Base-by-base conservation (phyloP, 2,888 invertebrate species). In the Autographa gamma region DNA sequence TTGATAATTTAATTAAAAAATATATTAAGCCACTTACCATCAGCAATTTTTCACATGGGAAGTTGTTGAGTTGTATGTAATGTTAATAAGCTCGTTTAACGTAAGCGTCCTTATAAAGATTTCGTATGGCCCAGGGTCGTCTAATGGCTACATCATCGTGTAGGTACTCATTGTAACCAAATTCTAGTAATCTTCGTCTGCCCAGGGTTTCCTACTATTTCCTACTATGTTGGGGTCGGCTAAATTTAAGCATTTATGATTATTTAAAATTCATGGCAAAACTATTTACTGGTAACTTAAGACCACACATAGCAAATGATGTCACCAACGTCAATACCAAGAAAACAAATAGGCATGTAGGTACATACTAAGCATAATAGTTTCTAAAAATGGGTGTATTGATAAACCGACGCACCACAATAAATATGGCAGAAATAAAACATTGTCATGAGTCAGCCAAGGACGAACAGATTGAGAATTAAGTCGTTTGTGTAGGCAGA, bases 401-500 rank as follows among this genome's bases (percentile, higher is more conserved):
- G 72, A 71, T 83, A 83, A 73, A 65, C 70, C 11, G 48, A 61
- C 74, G 69, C 65, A 73, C 72, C 60, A 60, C 74, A 71, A 78
- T 83, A 74, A 72, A 80, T 63, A 74, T 54, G 52, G 41, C 70
- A 72, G 60, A 77, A 76, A 71, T 73, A 74, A 70, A 69, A 78
- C 58, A 64, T 25, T 63, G 69, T 69, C 54, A 67, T 83, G 67
- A 56, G 18, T 71, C 75, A 73, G 74, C 71, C 77, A 79, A 52
- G 59, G 52, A 65, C 48, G 34, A 58, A 61, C 66, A 70, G 65
- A 66, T 81, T 79, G 60, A 69, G 65, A 73, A 81, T 79, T 79
- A 81, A 84, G 79, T 77, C 75, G 70, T 75, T 76, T 75, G 85
- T 83, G 89, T 88, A 83, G 88, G 85, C 83, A 84, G 75, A 85